Percentiles rank a stretch among this genome's conserved stretches.
These are phyloP conservation scores for Thaumetopoea pityocampa DNA, from an alignment of 1,140 invertebrate species.

Conservation along the genomic window DNA sequence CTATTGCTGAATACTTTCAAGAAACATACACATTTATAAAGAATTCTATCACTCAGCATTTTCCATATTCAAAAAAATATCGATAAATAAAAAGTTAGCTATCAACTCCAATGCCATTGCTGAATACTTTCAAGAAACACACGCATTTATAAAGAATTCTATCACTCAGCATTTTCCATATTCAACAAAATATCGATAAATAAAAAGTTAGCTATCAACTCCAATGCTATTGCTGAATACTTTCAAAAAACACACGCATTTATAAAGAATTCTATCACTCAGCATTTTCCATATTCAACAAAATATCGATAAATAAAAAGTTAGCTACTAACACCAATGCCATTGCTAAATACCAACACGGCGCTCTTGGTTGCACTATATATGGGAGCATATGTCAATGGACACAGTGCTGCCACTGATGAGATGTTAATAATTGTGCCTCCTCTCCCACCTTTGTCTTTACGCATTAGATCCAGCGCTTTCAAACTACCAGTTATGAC, in stretches of 20 bases:
- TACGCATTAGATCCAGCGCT: conserved; percentile 75
- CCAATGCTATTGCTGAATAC: conserved; percentile 76
- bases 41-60: too few relatives aligned
- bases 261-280: too few relatives aligned
- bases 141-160: too few relatives aligned
- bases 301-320: not conserved
- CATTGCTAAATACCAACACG: conserved; percentile 77
- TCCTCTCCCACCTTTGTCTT: conserved; percentile 64
- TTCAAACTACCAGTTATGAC: conserved; percentile 59
- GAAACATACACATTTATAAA: too few relatives aligned
- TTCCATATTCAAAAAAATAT: too few relatives aligned
- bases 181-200: not conserved
- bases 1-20: too few relatives aligned
- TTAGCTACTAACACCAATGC: conserved; percentile 59
- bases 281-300: not conserved
- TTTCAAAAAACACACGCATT: too few relatives aligned
- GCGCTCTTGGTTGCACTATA: conserved; percentile 77
- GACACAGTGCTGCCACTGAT: conserved; percentile 70
- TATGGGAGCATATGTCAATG: conserved; percentile 70
- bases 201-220: conserved; percentile 34
- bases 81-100: too few relatives aligned
- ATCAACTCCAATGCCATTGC: too few relatives aligned
- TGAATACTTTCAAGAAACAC: too few relatives aligned
- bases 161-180: not conserved
- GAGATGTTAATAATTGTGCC: conserved; percentile 74